Base-by-base conservation (phyloP, 2,888 invertebrate species). In the Chrysolina haemoptera region DNA sequence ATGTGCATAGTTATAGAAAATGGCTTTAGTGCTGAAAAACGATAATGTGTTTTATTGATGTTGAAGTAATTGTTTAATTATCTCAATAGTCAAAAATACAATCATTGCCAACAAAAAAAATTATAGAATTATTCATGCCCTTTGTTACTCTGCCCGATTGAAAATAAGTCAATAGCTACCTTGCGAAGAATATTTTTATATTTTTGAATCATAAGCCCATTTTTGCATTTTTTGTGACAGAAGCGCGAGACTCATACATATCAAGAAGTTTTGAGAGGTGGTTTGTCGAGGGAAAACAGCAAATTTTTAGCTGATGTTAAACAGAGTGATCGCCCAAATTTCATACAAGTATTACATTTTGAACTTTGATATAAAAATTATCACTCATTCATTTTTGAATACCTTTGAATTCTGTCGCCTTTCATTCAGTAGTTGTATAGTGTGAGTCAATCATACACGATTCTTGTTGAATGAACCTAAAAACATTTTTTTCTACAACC, bases 211-310 rank as follows among this genome's bases (percentile, higher is more conserved):
- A 14, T 59, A 59, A 22, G 55, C 12, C 8, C 35, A 35, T 35
- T 59, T 59, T 59, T 59, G 12, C 35, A 22, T n/a, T 59, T 59
- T 59, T 69, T 74, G 18, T 62, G 50, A 68, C 72, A 79, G 79
- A 71, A 76, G 18, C 73, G 76, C 70, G 75, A 78, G 64, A 75
- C 74, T 68, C 76, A 75, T 74, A 72, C 75, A 68, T 73, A 71
- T 63, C 79, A 78, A 72, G 79, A 81, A 72, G 69, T 73, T 20
- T 75, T 81, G 73, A 78, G 81, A 77, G 81, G 81, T 73, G 81
- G 79, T 75, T 73, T 77, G 71, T 74, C 74, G 68, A 76, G 81
- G 68, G 77, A 76, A 70, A 77, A 66, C 75, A 80, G 79, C 75
- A 72, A 74, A 76, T 81, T 77, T 75, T 62, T 62, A n/a, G 64